Percentiles rank a stretch among this genome's conserved stretches.
phyloP scores from a whole-genome alignment of 2,888 invertebrate genomes.

The Troglohyphantes excavatus region DNA sequence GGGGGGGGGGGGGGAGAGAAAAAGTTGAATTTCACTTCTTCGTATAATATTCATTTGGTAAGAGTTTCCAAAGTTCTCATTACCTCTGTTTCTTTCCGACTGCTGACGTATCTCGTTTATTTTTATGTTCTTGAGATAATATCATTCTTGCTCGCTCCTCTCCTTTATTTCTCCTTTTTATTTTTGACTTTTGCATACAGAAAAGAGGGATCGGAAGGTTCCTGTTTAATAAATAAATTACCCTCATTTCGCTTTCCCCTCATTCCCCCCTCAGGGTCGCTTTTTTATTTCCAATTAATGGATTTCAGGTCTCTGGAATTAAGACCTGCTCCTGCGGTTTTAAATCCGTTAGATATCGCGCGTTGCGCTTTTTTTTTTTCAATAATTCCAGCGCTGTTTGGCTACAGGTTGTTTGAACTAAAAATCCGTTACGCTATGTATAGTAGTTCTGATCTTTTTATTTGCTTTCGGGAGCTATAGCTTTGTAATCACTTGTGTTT shows the following conservation, averaged over 20 bases:
- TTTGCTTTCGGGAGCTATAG: too few relatives aligned
- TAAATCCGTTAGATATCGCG: conserved; percentile 1
- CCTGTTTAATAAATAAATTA: conserved; percentile 67
- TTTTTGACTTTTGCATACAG: conserved; percentile 13
- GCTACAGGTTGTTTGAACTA: background rate
- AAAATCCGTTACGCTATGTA: too few relatives aligned
- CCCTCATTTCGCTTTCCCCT: conserved; percentile 47
- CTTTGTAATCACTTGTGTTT: too few relatives aligned
- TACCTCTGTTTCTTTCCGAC: conserved; percentile 53
- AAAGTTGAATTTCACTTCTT: conserved; percentile 72
- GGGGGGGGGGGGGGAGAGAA: conserved; percentile 8
- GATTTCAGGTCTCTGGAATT: background rate
- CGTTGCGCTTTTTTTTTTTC: background rate
- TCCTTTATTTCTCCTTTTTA: background rate
- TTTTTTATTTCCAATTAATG: conserved; percentile 21
- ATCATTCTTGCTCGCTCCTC: conserved; percentile 39
- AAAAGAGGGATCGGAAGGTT: conserved; percentile 15
- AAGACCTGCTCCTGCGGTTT: background rate
- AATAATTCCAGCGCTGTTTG: background rate
- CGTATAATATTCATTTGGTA: conserved; percentile 77
- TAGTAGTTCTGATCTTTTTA: too few relatives aligned
- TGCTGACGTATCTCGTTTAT: conserved; percentile 47
- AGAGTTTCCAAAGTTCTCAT: conserved; percentile 73
- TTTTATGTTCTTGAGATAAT: conserved; percentile 60
- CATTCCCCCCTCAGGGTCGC: background rate